A percentile compares a stretch with the other conserved stretches of the same genome.
phyloP scores from a whole-genome alignment of 1,140 invertebrate species.

The Drosophila funebris region DNA sequence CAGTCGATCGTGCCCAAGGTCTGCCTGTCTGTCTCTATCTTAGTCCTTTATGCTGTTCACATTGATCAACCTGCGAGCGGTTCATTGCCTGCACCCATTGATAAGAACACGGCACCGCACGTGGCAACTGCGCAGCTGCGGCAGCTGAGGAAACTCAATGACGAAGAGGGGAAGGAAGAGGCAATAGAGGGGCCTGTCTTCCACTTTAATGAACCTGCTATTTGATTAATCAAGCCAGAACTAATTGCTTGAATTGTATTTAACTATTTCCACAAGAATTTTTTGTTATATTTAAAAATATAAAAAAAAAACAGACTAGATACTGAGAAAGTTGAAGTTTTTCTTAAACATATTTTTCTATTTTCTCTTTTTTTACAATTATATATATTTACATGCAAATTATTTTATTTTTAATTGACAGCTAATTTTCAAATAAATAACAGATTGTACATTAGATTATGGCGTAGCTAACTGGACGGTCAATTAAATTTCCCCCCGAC shows the following conservation, averaged over 20 bases:
- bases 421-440: no score
- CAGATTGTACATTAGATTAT: no score
- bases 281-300: no score
- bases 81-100: conserved; percentile 7
- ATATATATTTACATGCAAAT: no score
- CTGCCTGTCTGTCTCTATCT: background rate
- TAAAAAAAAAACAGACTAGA: no score
- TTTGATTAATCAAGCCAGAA: conserved; percentile 5
- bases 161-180: background rate
- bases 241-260: background rate
- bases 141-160: background rate
- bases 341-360: no score
- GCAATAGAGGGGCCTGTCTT: background rate
- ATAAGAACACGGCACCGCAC: conserved; percentile 4
- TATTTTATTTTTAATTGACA: no score
- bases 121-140: conserved; percentile 5
- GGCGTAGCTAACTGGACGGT: no score
- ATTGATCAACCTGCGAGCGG: conserved; percentile 8
- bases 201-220: background rate
- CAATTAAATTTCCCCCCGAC: no score
- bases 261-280: background rate
- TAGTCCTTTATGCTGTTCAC: background rate
- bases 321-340: no score
- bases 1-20: background rate
- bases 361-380: no score